Percentiles rank a stretch among this genome's conserved stretches.
Conservation (phyloP, 2,113 vertebrate species). For the Anhinga anhinga region DNA sequence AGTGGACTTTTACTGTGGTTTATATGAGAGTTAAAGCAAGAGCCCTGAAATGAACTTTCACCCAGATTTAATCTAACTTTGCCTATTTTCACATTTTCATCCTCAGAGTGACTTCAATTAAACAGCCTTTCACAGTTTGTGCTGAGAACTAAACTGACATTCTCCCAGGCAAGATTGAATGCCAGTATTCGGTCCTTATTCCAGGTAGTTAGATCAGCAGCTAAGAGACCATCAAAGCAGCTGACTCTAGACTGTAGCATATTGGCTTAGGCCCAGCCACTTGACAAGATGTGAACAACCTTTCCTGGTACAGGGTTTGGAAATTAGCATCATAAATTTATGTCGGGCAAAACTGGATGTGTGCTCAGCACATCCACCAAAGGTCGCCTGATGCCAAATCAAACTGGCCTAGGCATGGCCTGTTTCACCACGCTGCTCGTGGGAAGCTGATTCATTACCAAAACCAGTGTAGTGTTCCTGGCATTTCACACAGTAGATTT, state of each 20-base stretch:
- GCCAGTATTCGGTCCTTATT: neutral
- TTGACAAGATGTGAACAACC: neutral
- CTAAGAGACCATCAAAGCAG: neutral
- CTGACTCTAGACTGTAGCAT: neutral
- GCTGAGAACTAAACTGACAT: neutral
- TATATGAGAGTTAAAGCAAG: neutral
- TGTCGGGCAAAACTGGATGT: neutral
- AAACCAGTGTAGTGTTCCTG: neutral
- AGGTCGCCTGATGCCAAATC: neutral
- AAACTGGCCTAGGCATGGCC: neutral
- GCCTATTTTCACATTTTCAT: neutral
- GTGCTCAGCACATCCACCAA: neutral
- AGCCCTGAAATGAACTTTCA: constrained; percentile 33
- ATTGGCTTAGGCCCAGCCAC: neutral
- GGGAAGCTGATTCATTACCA: constrained; percentile 6
- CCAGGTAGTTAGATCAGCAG: neutral
- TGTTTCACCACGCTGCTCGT: neutral
- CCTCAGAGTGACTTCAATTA: neutral
- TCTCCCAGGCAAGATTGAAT: neutral
- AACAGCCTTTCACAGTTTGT: neutral
- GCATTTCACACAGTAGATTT: neutral
- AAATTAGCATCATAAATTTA: neutral
- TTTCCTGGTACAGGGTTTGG: neutral
- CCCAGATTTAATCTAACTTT: neutral
- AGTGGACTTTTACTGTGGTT: neutral